Conservation (phyloP, 2,113 vertebrate species). For the Rhombomys opimus region DNA sequence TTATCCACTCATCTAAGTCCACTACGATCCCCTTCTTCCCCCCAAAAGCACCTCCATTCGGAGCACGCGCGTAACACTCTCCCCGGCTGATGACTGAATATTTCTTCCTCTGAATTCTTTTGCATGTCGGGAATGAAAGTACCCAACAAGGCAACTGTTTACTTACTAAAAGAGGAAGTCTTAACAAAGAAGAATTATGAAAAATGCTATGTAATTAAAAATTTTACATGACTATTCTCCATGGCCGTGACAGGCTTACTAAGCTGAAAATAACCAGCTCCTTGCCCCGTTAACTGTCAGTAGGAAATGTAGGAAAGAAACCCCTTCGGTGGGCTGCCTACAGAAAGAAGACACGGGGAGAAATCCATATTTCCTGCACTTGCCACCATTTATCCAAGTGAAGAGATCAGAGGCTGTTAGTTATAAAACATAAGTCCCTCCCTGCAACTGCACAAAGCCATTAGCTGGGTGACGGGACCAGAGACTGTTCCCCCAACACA, state of each 20-base stretch:
- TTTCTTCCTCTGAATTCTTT: constrained; percentile 46
- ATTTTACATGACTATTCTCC: background rate
- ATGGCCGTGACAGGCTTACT: background rate
- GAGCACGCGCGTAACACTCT: background rate
- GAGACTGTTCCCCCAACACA: no score
- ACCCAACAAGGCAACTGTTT: constrained; percentile 35
- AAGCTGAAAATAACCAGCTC: background rate
- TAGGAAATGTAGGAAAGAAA: constrained; percentile 12
- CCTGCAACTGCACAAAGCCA: background rate
- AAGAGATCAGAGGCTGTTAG: constrained; percentile 9
- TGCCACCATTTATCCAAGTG: constrained; percentile 33
- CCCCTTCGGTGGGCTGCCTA: background rate
- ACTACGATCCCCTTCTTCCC: background rate
- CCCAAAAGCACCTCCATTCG: background rate
- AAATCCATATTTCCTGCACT: background rate
- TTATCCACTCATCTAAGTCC: background rate
- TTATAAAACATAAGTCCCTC: constrained; percentile 26
- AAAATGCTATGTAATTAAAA: constrained; percentile 29
- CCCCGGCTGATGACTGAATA: background rate
- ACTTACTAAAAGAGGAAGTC: constrained; percentile 52
- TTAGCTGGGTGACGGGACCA: background rate
- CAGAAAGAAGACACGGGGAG: background rate
- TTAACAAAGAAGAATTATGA: constrained; percentile 58
- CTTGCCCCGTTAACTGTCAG: background rate
- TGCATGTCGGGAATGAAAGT: constrained; percentile 46